Evolutionary conservation across 2,888 invertebrate genomes (phyloP).

Genomic region (Bhutanitis thaidina): DNA sequence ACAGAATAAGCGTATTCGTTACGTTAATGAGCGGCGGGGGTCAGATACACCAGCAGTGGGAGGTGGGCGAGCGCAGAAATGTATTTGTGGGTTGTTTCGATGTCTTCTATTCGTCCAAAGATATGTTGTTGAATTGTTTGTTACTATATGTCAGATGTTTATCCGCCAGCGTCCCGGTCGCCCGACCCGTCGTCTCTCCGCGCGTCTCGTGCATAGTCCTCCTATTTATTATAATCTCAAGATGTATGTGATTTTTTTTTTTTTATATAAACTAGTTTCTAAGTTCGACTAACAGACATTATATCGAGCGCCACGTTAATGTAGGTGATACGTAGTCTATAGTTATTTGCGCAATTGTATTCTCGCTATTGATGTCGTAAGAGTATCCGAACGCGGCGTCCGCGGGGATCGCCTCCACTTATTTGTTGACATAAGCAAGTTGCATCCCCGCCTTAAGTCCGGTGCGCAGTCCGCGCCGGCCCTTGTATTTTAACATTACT

Average conservation of each 20-base stretch:
- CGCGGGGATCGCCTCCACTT: slow-evolving; percentile 64
- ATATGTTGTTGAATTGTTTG: slow-evolving; percentile 53
- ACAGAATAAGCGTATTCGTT: neutral
- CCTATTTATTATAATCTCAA: slow-evolving; percentile 74
- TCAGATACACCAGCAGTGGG: slow-evolving; percentile 41
- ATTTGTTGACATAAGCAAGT: slow-evolving; percentile 66
- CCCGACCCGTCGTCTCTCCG: slow-evolving; percentile 64
- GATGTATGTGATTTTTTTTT: slow-evolving; percentile 74
- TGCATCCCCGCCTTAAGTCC: slow-evolving; percentile 47
- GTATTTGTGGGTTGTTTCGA: slow-evolving; percentile 40
- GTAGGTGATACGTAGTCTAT: slow-evolving; percentile 40
- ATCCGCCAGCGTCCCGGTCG: slow-evolving; percentile 43
- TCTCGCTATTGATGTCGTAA: slow-evolving; percentile 24
- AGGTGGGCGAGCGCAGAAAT: slow-evolving; percentile 59
- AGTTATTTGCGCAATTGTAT: slow-evolving; percentile 27
- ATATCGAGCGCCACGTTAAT: slow-evolving; percentile 29
- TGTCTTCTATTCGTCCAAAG: slow-evolving; percentile 59
- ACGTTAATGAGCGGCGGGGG: neutral
- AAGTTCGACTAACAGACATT: slow-evolving; percentile 59
- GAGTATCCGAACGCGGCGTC: slow-evolving; percentile 20
- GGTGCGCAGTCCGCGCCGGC: slow-evolving; percentile 30
- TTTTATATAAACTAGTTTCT: slow-evolving; percentile 44
- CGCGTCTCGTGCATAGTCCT: slow-evolving; percentile 65
- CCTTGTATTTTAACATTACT: slow-evolving; percentile 33
- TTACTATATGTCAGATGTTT: slow-evolving; percentile 47